These are phyloP conservation scores for Tuberolachnus salignus DNA, from an alignment of 2,888 invertebrate genomes.

Conservation along the genomic window DNA sequence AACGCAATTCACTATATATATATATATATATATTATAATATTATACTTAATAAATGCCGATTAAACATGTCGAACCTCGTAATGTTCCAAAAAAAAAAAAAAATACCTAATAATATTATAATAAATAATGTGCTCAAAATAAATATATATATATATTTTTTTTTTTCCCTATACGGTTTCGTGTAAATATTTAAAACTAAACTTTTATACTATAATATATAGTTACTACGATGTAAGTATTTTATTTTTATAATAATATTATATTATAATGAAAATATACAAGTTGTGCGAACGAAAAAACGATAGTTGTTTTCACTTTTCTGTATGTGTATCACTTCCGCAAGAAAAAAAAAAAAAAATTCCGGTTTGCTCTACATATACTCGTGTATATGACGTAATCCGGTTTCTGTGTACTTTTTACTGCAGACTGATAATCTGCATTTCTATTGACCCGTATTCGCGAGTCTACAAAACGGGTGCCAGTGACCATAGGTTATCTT, in stretches of 20 bases:
- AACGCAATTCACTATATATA: not conserved
- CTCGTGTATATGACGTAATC: conserved; percentile 13
- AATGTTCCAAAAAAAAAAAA: conserved; percentile 23
- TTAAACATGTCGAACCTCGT: conserved; percentile 17
- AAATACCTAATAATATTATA: no score
- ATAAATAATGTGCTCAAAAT: conserved; percentile 12
- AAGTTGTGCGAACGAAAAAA: conserved; percentile 12
- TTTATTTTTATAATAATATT: not conserved
- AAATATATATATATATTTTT: no score
- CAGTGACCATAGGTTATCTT: not conserved
- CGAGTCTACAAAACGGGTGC: not conserved
- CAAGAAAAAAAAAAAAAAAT: no score
- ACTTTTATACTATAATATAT: no score
- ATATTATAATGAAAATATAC: not conserved
- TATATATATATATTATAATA: not conserved
- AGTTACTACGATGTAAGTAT: not conserved
- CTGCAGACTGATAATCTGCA: conserved; percentile 14
- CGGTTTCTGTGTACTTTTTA: not conserved
- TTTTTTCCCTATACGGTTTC: no score
- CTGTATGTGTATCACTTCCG: conserved; percentile 33
- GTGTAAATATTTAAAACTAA: no score
- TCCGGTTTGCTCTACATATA: conserved; percentile 35
- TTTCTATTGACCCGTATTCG: conserved; percentile 27
- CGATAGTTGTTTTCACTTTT: conserved; percentile 47
- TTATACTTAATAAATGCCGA: not conserved